Evolutionary conservation across 2,797 vertebrate genomes (phyloP).

Genomic region (Amazona finschi): DNA sequence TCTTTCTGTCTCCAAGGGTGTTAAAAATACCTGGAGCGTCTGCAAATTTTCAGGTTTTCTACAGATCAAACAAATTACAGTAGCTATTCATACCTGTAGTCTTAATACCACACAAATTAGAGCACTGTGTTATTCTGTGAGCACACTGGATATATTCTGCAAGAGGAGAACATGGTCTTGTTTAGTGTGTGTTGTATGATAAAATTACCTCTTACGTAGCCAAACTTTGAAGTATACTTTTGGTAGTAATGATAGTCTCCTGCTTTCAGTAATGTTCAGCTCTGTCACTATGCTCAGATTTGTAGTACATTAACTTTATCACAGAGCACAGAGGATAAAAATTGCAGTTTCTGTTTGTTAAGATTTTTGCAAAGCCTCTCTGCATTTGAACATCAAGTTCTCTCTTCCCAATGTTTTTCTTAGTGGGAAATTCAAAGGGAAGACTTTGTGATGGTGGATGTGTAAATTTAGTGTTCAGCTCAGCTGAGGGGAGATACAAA

Average conservation of each 20-base stretch:
- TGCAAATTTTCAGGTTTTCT: not conserved
- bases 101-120: not conserved
- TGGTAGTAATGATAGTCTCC: not conserved
- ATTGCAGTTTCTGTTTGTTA: not conserved
- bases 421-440: not conserved
- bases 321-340: not conserved
- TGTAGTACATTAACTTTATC: not conserved
- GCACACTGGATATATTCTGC: not conserved
- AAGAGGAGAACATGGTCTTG: not conserved
- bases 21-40: not conserved
- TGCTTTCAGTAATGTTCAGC: not conserved
- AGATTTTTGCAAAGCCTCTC: not conserved
- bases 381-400: not conserved
- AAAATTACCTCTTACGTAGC: not conserved
- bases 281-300: not conserved
- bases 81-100: not conserved
- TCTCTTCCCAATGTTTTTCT: not conserved
- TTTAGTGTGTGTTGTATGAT: not conserved
- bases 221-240: not conserved
- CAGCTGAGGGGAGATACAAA: conserved; percentile 8
- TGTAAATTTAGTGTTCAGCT: conserved; percentile 11
- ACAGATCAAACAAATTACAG: not conserved
- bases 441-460: conserved; percentile 18
- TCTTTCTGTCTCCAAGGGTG: not conserved
- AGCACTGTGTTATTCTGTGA: not conserved